Base-by-base conservation (phyloP, 1,140 invertebrate genomes). In the Papilio polyxenes region DNA sequence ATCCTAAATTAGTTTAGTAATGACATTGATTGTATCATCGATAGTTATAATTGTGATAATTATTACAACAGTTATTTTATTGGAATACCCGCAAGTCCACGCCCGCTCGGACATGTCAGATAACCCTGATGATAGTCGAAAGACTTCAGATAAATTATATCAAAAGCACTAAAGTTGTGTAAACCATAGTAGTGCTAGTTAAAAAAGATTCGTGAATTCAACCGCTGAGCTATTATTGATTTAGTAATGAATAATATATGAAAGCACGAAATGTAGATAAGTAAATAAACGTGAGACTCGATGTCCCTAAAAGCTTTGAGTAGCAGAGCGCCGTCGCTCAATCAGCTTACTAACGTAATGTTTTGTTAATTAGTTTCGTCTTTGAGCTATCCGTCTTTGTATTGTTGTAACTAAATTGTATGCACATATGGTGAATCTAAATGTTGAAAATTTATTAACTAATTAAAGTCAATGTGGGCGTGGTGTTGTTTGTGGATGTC, bases 311-410 rank as follows among this genome's bases (percentile, higher is more conserved):
- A 62, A 62, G 59, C 59, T 72, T 40, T 40, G 65, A 72, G n/a
- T 15, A 37, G 65, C 65, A 31, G 31, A 13, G 65, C 31, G 13
- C 5, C 62, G 37, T 15, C 23, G 23, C 23, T 72, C 31, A 37
- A 37, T 37, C 65, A 31, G 65, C 65, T 72, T 72, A 72, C 23
- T 6, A 37, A 72, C 23, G 37, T 31, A 72, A 13, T 72, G 65
- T 72, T 69, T 69, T 15, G 65, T 37, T 72, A 72, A 72, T 72
- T 72, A 72, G 65, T 72, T 72, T 72, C 9, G 65, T 23, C 65
- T 72, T 72, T 72, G 31, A 72, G 65, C 65, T 1, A 40, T 40
- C 65, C 65, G 65, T 37, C 65, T 72, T 72, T 72, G 31, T 72
- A 72, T 20, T 31, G 20, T 31, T 13, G 3, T 10, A 65, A 65